Base-by-base conservation (phyloP, 2,888 invertebrate species). In the Thymelicus acteon region DNA sequence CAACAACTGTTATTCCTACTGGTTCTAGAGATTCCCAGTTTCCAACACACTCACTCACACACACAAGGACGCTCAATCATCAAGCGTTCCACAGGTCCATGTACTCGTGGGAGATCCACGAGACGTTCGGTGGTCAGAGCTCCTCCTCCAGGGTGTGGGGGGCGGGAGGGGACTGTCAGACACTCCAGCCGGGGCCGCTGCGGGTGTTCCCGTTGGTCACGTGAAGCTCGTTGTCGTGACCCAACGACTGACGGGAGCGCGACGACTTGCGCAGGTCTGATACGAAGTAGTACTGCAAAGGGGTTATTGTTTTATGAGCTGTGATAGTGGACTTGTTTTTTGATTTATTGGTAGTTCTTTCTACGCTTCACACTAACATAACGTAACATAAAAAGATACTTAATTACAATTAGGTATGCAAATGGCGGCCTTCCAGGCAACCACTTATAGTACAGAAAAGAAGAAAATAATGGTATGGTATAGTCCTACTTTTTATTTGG, bases 51-150 rank as follows among this genome's bases (percentile, higher is more conserved):
- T n/a, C n/a, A n/a, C 24, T 6, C 7, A 8, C 37, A 39, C 54
- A 63, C 7, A 12, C 31, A 15, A 44, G 19, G 39, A 31, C 24
- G 13, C 24, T 60, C 54, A 60, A 12, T 8, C 39, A 0, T 62
- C 31, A 62, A 40, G 40, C 24, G 8, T 65, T 72, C 71, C 74
- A 77, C 15, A 72, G 73, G 73, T 79, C 77, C 68, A 77, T 78
- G 72, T 79, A 80, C 77, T 92, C 90, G 79, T 90, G 92, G 48
- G 92, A 92, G 73, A 92, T 92, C 90, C 91, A 91, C 74, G 92
- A 91, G 77, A 90, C 84, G 73, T 86, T 84, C 39, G 86, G 84
- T 52, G 82, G 85, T 86, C 83, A 79, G 81, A 85, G 89, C 85
- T 87, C 90, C 61, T 76, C 75, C 67, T 77, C 78, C 73, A 80